Conservation (phyloP, 2,113 vertebrate species). For the Archocentrus centrarchus region DNA sequence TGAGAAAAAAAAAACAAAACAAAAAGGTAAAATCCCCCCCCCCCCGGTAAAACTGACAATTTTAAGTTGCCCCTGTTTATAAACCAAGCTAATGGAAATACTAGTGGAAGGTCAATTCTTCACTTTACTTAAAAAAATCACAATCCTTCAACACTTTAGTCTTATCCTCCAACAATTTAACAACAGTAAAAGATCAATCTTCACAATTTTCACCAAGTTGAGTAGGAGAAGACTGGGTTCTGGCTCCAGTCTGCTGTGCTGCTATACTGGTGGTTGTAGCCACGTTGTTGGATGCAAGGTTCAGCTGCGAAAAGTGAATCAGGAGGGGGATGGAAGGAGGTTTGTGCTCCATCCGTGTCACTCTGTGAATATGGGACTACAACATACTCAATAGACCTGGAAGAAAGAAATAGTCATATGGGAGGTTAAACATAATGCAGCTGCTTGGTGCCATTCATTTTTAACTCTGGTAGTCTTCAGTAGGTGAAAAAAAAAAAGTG, state of each 20-base stretch:
- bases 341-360: not conserved
- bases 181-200: not conserved
- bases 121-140: not conserved
- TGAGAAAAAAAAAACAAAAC: not conserved
- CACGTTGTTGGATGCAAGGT: constrained; percentile 32
- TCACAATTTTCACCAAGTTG: constrained; percentile 87
- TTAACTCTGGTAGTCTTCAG: not conserved
- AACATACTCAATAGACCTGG: constrained; percentile 43
- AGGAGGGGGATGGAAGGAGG: constrained; percentile 11
- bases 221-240: constrained; percentile 87
- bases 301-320: constrained; percentile 20
- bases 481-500: not conserved
- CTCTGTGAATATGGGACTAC: constrained; percentile 26
- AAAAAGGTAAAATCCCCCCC: too few species aligned
- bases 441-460: not conserved
- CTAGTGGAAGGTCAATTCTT: not conserved
- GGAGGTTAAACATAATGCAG: not conserved
- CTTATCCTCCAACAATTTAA: not conserved
- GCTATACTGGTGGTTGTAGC: constrained; percentile 64
- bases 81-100: not conserved
- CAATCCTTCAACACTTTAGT: not conserved
- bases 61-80: not conserved
- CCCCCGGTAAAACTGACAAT: not conserved
- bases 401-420: not conserved
- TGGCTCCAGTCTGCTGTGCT: constrained; percentile 87